Conservation (phyloP, 1,140 invertebrate species). For the Carcinoscorpius rotundicauda region DNA sequence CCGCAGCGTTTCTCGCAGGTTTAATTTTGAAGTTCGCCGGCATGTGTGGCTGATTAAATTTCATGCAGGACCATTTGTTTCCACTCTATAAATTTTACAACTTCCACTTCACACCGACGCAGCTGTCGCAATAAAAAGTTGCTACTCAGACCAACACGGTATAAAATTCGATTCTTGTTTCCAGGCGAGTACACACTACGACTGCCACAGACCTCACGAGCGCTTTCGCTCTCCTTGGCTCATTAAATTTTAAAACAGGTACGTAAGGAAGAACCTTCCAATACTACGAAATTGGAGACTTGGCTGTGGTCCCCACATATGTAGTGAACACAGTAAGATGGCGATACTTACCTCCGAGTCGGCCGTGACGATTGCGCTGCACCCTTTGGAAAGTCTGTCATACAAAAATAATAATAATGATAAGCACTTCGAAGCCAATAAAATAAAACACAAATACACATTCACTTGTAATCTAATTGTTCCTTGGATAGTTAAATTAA, state of each 20-base stretch:
- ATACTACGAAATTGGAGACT: constrained; percentile 9
- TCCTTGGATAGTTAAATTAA: too few relatives aligned
- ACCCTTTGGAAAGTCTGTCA: constrained; percentile 48
- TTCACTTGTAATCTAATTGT: too few relatives aligned
- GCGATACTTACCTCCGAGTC: constrained; percentile 23
- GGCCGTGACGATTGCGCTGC: constrained; percentile 59
- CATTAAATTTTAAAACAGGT: constrained; percentile 1
- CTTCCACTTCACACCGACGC: not conserved
- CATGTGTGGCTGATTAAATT: constrained; percentile 1
- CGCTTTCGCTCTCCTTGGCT: not conserved
- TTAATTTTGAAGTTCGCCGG: too few relatives aligned
- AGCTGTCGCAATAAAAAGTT: not conserved
- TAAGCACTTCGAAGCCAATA: too few relatives aligned
- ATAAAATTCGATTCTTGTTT: too few relatives aligned
- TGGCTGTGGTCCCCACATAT: constrained; percentile 6
- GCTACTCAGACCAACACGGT: too few relatives aligned
- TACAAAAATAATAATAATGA: too few relatives aligned
- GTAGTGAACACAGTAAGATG: not conserved
- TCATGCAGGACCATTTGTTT: constrained; percentile 16
- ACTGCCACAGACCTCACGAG: too few relatives aligned
- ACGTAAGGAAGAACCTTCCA: constrained; percentile 1
- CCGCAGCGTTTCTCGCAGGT: too few relatives aligned
- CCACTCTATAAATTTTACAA: constrained; percentile 5
- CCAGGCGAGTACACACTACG: too few relatives aligned
- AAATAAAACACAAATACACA: too few relatives aligned